Evolutionary conservation across 1,140 invertebrate genomes (phyloP), one percentile per base, ranked within the genome.

Genomic region (Drosophila bipectinata): DNA sequence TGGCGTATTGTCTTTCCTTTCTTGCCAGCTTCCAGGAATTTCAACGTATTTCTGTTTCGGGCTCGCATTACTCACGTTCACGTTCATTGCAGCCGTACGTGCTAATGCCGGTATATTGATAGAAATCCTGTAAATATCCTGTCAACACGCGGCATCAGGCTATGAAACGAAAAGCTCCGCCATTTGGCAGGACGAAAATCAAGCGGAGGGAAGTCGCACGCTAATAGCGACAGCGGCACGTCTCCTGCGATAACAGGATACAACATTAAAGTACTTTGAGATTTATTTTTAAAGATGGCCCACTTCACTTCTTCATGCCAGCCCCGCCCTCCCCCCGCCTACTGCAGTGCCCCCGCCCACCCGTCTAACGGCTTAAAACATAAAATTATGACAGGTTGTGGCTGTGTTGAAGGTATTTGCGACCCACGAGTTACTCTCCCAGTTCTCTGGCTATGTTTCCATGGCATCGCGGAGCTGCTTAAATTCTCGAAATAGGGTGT

Each of bases 71-170:
- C 78, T 79, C 63, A 79, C 56, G 67, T 88, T 68, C 83, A 78
- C 78, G 78, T 87, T 87, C 74, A 53, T 82, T 66, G 63, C 55
- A 63, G 47, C 61, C 61, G 82, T 83, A 87, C 82, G 82, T 87
- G 82, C 83, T 87, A 87, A 87, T 87, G 72, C 69, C 41, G 79
- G 52, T 59, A 79, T 87, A 87, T 87, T 87, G 82, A 87, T 87
- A 88, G 79, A 87, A 88, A 88, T 85, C 82, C 82, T 87, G 82
- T 87, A 78, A 79, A 82, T 88, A 87, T 87, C 83, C 83, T 87
- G 82, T 87, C 82, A 87, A 88, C 82, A 85, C 61, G 56, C 73
- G 37, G 68, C 66, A 79, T 74, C 62, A 60, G 30, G 49, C 57
- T 76, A 51, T 51, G 56, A 67, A 52, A 75, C 32, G 59, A 51